These are phyloP conservation scores for Nycticebus coucang DNA, from an alignment of 2,113 vertebrate genomes.

Conservation along the genomic window DNA sequence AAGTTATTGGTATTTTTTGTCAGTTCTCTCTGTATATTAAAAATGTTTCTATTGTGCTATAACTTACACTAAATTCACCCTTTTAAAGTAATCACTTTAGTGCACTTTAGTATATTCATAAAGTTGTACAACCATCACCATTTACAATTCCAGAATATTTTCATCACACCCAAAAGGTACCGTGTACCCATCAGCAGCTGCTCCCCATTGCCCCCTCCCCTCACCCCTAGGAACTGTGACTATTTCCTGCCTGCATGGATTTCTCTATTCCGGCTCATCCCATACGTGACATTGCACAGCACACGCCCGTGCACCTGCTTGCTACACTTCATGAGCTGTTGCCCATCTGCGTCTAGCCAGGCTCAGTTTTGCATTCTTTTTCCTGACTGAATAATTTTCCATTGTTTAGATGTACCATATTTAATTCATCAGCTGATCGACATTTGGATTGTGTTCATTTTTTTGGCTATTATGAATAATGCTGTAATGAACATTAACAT, in stretches of 20 bases:
- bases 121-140: background rate
- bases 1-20: background rate
- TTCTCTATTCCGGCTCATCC: background rate
- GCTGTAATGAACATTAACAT: background rate
- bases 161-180: background rate
- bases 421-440: background rate
- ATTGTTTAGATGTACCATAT: background rate
- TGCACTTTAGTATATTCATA: background rate
- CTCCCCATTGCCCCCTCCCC: background rate
- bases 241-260: background rate
- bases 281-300: background rate
- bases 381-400: background rate
- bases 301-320: background rate
- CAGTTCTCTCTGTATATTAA: background rate
- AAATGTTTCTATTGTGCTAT: background rate
- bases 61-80: background rate
- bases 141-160: conserved; percentile 29
- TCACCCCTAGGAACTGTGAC: background rate
- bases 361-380: conserved; percentile 2
- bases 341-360: too few species aligned
- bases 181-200: background rate
- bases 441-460: background rate
- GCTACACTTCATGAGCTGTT: background rate
- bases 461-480: conserved; percentile 21
- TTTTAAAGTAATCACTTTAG: conserved; percentile 21